phyloP scores from a whole-genome alignment of 2,113 vertebrate species.

The Oncorhynchus clarkii region DNA sequence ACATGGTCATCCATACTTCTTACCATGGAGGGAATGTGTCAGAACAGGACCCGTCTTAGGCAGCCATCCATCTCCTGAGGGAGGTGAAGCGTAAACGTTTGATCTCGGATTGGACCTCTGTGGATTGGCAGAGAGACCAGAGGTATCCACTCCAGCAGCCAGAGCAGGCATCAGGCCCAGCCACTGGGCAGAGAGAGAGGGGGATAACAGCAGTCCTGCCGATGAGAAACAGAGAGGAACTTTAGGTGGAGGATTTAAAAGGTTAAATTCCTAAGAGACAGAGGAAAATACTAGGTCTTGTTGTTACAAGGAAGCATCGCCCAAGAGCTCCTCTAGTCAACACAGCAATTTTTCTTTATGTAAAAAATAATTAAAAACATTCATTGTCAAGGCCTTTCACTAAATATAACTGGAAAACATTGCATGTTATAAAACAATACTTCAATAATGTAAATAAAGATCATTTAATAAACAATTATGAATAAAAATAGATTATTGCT shows the following conservation, averaged over 20 bases:
- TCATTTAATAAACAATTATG: neutral
- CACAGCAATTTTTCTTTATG: neutral
- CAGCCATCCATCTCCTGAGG: neutral
- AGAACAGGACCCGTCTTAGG: neutral
- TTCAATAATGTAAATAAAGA: conserved; percentile 1
- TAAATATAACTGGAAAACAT: neutral
- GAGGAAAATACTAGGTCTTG: neutral
- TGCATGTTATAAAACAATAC: neutral
- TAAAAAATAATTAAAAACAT: neutral
- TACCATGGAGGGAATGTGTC: neutral
- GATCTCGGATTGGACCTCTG: neutral
- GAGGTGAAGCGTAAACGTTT: neutral
- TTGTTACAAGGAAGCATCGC: neutral
- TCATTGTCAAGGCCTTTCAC: neutral
- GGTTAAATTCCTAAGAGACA: neutral
- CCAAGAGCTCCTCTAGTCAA: neutral
- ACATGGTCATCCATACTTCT: neutral
- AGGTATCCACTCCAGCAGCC: neutral
- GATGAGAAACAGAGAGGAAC: conserved; percentile 3
- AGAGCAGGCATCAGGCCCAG: conserved; percentile 2
- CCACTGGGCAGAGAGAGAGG: conserved; percentile 15
- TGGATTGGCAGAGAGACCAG: neutral
- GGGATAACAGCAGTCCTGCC: conserved; percentile 30
- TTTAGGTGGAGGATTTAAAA: neutral
- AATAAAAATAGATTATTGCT: neutral